phyloP scores from a whole-genome alignment of 2,888 invertebrate species.

The Oligia fasciuncula region DNA sequence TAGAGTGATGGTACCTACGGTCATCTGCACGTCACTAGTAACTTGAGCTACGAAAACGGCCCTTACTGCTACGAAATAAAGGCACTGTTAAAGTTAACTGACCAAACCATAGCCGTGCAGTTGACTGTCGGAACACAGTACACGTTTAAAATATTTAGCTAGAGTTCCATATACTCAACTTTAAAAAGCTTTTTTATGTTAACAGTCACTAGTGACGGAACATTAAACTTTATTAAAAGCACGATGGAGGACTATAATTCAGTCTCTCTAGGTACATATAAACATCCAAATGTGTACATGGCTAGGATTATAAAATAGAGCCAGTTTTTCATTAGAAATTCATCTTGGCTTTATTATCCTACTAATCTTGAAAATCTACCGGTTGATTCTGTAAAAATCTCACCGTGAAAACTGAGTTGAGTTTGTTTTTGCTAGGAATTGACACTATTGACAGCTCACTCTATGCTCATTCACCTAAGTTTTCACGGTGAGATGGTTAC shows the following conservation, averaged over 20 bases:
- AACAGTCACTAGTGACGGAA: slow-evolving; percentile 13
- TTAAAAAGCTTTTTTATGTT: slow-evolving; percentile 34
- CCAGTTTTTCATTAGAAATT: neutral
- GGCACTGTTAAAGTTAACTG: neutral
- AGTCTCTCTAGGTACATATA: neutral
- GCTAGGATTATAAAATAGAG: neutral
- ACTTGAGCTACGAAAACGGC: neutral
- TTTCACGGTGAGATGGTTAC: no score
- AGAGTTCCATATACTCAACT: neutral
- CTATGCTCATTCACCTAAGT: no score
- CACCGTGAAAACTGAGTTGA: no score
- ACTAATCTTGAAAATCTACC: neutral
- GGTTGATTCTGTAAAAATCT: no score
- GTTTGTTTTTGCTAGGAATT: no score
- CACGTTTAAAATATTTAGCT: slow-evolving; percentile 4
- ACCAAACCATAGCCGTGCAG: neutral
- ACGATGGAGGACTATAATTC: neutral
- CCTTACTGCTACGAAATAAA: slow-evolving; percentile 1
- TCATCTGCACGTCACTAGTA: neutral
- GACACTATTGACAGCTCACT: no score
- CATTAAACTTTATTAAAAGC: slow-evolving; percentile 32
- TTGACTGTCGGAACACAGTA: neutral
- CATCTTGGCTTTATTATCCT: neutral
- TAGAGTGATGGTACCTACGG: neutral
- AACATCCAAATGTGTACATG: neutral